Conservation (phyloP, 2,888 invertebrate species). For the Platypus cylindrus region DNA sequence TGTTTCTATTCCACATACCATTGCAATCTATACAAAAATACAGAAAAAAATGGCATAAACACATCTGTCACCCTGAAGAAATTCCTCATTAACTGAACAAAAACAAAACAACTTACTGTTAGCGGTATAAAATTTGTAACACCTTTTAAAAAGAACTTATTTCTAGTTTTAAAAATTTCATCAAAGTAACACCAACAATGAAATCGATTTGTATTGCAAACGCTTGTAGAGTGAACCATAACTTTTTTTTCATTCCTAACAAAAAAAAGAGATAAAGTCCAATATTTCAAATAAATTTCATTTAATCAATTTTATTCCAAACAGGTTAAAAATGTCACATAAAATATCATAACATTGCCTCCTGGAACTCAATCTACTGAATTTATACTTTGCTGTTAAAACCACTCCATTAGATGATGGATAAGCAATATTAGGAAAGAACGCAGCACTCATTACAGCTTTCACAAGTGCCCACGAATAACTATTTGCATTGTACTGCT, state of each 20-base stretch:
- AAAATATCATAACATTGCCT: no score
- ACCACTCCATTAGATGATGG: slow-evolving; percentile 27
- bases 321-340: no score
- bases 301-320: no score
- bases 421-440: slow-evolving; percentile 76
- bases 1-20: slow-evolving; percentile 24
- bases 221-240: slow-evolving; percentile 47
- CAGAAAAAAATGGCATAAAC: slow-evolving; percentile 8
- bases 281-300: no score
- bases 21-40: slow-evolving; percentile 25
- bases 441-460: slow-evolving; percentile 74
- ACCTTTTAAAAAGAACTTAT: slow-evolving; percentile 59
- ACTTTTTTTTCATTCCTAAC: slow-evolving; percentile 48
- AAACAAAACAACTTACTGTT: slow-evolving; percentile 43
- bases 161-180: slow-evolving; percentile 62
- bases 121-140: slow-evolving; percentile 72
- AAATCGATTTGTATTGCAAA: slow-evolving; percentile 32
- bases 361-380: slow-evolving; percentile 4
- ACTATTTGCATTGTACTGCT: slow-evolving; percentile 71
- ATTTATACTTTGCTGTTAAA: slow-evolving; percentile 39
- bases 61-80: slow-evolving; percentile 4
- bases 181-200: slow-evolving; percentile 82
- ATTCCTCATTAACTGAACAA: not conserved
- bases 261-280: slow-evolving; percentile 14
- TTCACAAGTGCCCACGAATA: slow-evolving; percentile 86